These are phyloP conservation scores for Eurytoma californica DNA, from an alignment of 2,888 invertebrate genomes.

Conservation along the genomic window DNA sequence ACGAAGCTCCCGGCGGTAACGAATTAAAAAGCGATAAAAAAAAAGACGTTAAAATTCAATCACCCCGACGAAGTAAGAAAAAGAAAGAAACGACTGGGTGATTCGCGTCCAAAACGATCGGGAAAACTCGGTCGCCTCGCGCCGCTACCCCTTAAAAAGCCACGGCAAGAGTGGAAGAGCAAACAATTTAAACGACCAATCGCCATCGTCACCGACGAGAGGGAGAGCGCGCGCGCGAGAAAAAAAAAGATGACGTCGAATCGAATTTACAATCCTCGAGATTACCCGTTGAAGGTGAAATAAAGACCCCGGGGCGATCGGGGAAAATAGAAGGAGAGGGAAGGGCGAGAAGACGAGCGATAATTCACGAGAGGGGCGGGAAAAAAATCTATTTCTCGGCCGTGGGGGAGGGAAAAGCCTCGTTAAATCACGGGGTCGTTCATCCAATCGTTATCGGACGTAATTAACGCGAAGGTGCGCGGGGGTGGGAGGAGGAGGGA, in stretches of 20 bases:
- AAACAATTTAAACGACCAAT: constrained; percentile 23
- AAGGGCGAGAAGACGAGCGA: too few species aligned
- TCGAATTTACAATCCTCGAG: constrained; percentile 42
- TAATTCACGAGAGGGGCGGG: too few species aligned
- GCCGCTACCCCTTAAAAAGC: neutral
- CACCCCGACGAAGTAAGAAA: neutral
- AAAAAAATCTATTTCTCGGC: too few species aligned
- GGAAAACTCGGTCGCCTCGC: neutral
- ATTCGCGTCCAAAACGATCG: neutral
- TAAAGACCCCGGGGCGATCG: neutral
- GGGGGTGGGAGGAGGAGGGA: neutral
- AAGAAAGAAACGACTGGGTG: neutral
- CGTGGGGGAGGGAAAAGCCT: neutral
- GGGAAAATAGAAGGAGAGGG: too few species aligned
- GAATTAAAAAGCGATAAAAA: too few species aligned
- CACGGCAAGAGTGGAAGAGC: neutral
- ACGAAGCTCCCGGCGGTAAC: too few species aligned
- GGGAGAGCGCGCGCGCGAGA: too few species aligned
- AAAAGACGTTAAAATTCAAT: neutral
- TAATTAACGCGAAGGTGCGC: constrained; percentile 62
- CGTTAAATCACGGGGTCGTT: constrained; percentile 45
- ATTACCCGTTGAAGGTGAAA: constrained; percentile 19
- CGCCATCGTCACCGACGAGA: neutral
- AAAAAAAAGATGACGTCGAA: constrained; percentile 20
- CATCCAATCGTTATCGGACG: constrained; percentile 61